These are phyloP conservation scores for Plodia interpunctella DNA, from an alignment of 1,140 invertebrate genomes.

Conservation along the genomic window DNA sequence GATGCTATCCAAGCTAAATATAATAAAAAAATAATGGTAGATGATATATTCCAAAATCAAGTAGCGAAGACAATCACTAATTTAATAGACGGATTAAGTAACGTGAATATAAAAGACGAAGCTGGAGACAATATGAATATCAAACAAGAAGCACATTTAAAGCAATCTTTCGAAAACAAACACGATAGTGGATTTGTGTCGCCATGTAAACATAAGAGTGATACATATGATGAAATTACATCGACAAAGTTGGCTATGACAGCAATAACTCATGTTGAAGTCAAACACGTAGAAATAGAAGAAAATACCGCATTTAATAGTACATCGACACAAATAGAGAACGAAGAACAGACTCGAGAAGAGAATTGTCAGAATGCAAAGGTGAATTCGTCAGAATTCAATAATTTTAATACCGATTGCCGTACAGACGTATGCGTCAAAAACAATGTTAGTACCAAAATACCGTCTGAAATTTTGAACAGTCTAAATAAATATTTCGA, in stretches of 20 bases:
- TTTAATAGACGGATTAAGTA: conserved; percentile 15
- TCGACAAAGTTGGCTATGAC: background rate
- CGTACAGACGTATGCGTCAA: background rate
- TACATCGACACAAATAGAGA: background rate
- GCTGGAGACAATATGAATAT: background rate
- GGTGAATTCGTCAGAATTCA: too few relatives aligned
- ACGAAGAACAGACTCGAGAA: background rate
- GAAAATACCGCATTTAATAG: background rate
- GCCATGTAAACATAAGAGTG: background rate
- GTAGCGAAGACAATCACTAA: conserved; percentile 14
- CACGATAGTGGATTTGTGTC: conserved; percentile 8
- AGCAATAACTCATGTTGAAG: background rate
- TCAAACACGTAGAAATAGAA: background rate
- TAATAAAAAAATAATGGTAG: background rate
- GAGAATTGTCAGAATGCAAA: too few relatives aligned
- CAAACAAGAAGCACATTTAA: background rate
- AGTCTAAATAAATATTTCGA: conserved; percentile 20
- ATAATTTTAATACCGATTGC: background rate
- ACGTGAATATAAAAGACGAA: background rate
- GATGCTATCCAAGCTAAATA: background rate
- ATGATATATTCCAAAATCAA: conserved; percentile 12
- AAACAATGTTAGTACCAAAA: background rate
- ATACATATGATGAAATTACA: background rate
- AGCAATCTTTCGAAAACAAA: background rate
- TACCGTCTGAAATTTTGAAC: conserved; percentile 16